Conservation (phyloP, 2,113 vertebrate genomes). For the Jaculus jaculus region DNA sequence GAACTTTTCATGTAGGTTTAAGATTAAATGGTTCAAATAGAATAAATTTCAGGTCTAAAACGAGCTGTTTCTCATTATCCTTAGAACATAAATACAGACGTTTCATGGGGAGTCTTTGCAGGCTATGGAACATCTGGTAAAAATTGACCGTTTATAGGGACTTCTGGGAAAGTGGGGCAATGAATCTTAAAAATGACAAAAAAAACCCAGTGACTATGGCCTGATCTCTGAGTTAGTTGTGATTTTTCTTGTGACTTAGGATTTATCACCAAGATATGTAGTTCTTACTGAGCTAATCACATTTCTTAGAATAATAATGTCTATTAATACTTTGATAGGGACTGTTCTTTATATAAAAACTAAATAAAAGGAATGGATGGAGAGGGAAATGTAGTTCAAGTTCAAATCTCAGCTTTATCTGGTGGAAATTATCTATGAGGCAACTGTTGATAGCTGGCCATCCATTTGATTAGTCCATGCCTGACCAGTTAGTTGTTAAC, state of each 20-base stretch:
- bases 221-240: not conserved
- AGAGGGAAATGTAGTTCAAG: not conserved
- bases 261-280: not conserved
- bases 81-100: not conserved
- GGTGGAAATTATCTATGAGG: not conserved
- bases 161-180: not conserved
- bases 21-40: slow-evolving; percentile 17
- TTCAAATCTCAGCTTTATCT: not conserved
- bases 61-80: slow-evolving; percentile 41
- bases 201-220: not conserved
- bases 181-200: not conserved
- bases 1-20: slow-evolving; percentile 8
- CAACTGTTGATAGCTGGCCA: not conserved
- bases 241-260: not conserved
- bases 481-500: not conserved
- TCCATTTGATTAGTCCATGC: not conserved
- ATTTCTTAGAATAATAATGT: not conserved
- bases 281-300: not conserved
- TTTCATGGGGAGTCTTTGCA: not conserved
- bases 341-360: not conserved
- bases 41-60: slow-evolving; percentile 2
- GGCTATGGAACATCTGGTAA: slow-evolving; percentile 30
- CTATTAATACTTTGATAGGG: not conserved
- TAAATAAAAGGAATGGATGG: not conserved
- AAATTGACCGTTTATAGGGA: not conserved